Base-by-base conservation (phyloP, 2,797 vertebrate genomes). In the Discoglossus pictus region DNA sequence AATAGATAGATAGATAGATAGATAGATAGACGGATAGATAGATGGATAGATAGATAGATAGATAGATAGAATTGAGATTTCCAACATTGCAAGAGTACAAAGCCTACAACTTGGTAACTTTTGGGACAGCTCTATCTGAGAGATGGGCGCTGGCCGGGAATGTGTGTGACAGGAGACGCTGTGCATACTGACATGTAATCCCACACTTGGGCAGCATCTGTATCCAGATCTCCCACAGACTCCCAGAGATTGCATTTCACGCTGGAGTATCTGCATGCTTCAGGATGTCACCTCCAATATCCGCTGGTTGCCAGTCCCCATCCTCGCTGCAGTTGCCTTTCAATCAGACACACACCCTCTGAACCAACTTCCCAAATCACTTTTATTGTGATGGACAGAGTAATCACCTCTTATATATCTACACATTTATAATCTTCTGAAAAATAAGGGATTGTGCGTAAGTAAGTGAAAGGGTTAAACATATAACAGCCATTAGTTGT, bases 181-280 rank as follows among this genome's bases (percentile, higher is more conserved):
- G 60, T 40, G 38, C 17, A 70, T 70, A 70, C 62, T 70, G 67
- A 70, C 67, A 70, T 70, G 67, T 63, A 70, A 70, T 70, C 67
- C 67, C 67, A 70, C 67, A 70, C 59, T 63, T 70, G 67, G 67
- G 59, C 60, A 63, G 67, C 67, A 50, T 63, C 60, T 70, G 60
- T 63, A 56, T 63, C 59, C 42, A 11, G 50, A 70, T 70, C 67
- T 70, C 67, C 67, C 27, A 54, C 67, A 54, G 42, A 70, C 59
- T 15, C 59, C 55, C 42, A 15, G 51, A 70, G 67, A 70, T 70
- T 70, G 53, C 52, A 70, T 70, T 70, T 70, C 67, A 70, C 67
- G 59, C 67, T 63, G 60, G 43, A 63, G 50, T 56, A 70, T 70
- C 59, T 55, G 59, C 60, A 40, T 44, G 13, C 51, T 52, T 70